Evolutionary conservation across 2,113 vertebrate genomes (phyloP), one percentile per base, ranked within the genome.

Genomic region (Alaudala cheleensis): DNA sequence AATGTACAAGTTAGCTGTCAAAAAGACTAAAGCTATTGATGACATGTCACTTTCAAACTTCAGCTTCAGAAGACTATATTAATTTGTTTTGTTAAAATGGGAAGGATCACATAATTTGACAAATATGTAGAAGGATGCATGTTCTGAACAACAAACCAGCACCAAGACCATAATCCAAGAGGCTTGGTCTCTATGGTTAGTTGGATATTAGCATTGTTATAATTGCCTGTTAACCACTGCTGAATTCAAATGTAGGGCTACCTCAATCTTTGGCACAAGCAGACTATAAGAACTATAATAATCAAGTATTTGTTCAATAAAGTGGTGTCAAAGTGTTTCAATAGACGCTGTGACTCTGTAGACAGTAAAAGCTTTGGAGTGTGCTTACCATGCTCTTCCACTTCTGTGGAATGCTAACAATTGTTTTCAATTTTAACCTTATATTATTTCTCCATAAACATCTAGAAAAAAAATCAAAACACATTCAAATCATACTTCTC

Each of bases 271-370:
- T 84, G 22, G 12, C n/a, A 78, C 7, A 33, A 89, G 31, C 12
- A 78, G 37, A 37, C 37, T 37, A 37, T 37, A 37, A 37, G 37
- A 69, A 26, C 3, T 31, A 53, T 24, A 72, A 57, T 9, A 42
- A 76, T 12, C 10, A 70, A 50, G 4, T 65, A 11, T 47, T 60
- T 19, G 1, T 64, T 37, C 11, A 8, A 37, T 44, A 25, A 85
- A 26, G 2, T 40, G 49, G 6, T 51, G 25, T 12, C 50, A 61
- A 28, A 28, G 33, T 28, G 10, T 50, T 18, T 82, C 71, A 60
- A 1, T 50, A 69, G 14, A 0, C 2, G 2, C 40, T 60, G 37
- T 25, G 66, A 66, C 33, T 33, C 5, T 0, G 0, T 22, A 12
- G 47, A 66, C 33, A 45, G 14, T 15, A 37, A 72, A 73, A 77